A percentile compares a stretch with the other conserved stretches of the same genome.
These are phyloP conservation scores for Dione vanillae DNA, from an alignment of 2,888 invertebrate species.

Conservation along the genomic window DNA sequence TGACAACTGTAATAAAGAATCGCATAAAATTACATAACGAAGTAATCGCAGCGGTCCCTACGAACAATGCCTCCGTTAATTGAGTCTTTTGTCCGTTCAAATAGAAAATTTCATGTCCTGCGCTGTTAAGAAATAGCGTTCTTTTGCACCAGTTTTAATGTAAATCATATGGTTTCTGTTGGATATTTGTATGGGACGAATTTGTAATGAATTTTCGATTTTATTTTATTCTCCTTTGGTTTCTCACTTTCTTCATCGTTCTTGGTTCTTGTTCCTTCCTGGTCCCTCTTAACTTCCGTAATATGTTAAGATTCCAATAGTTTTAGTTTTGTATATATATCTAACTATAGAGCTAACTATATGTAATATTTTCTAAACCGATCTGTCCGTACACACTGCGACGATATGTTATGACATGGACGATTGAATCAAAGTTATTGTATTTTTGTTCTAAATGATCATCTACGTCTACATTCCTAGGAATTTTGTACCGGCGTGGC, in stretches of 20 bases:
- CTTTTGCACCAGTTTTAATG: constrained; percentile 74
- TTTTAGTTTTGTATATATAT: background rate
- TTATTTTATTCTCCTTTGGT: background rate
- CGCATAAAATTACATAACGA: constrained; percentile 80
- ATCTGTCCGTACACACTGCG: constrained; percentile 1
- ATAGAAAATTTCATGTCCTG: constrained; percentile 82
- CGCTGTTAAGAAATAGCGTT: constrained; percentile 68
- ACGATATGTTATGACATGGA: constrained; percentile 48
- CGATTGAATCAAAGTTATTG: constrained; percentile 47
- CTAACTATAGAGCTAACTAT: background rate
- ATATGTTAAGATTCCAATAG: no score
- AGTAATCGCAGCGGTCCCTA: constrained; percentile 70
- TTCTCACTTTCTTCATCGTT: no score
- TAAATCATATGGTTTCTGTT: constrained; percentile 73
- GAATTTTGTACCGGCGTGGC: constrained; percentile 70
- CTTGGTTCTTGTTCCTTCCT: no score
- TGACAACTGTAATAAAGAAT: constrained; percentile 54
- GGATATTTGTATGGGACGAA: constrained; percentile 54
- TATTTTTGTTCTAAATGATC: constrained; percentile 47
- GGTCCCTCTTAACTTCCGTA: no score
- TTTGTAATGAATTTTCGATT: constrained; percentile 43
- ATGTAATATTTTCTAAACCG: background rate
- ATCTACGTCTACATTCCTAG: constrained; percentile 58
- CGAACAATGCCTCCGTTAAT: constrained; percentile 79
- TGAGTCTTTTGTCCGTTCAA: constrained; percentile 78